Evolutionary conservation across 2,888 invertebrate species (phyloP).

Genomic region (Syrista parreyssii): DNA sequence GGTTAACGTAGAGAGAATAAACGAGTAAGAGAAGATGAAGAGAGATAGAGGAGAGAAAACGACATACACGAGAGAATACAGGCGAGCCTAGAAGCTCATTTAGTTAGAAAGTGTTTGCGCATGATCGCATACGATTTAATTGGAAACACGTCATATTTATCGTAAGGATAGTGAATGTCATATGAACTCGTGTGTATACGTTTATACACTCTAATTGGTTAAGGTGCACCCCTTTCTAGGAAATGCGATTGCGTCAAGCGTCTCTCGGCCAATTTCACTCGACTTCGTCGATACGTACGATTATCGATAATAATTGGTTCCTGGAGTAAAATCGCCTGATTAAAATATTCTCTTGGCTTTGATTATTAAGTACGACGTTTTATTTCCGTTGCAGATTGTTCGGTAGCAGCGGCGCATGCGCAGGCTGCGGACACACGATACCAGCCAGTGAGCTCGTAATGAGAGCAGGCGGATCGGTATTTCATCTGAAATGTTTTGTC

Average conservation of each 20-base stretch:
- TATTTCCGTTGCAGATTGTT: conserved; percentile 80
- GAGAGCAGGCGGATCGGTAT: conserved; percentile 83
- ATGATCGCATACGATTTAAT: conserved; percentile 40
- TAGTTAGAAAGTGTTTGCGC: conserved; percentile 43
- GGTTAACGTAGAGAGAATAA: conserved; percentile 1
- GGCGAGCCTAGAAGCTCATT: conserved; percentile 40
- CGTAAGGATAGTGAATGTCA: conserved; percentile 9
- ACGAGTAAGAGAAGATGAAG: conserved; percentile 17
- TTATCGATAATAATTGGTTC: neutral
- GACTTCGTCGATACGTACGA: neutral
- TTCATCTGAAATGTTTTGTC: conserved; percentile 95
- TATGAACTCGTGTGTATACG: neutral
- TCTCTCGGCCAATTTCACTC: neutral
- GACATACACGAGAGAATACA: neutral
- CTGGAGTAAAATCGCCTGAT: neutral
- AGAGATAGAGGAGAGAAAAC: conserved; percentile 4
- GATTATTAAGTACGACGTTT: neutral
- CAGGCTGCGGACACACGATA: conserved; percentile 91
- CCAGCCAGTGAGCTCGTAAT: conserved; percentile 94
- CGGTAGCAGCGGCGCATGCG: conserved; percentile 89
- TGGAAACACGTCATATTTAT: conserved; percentile 50
- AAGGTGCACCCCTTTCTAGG: neutral
- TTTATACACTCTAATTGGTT: neutral
- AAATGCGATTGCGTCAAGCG: neutral
- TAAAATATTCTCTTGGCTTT: neutral